phyloP scores from a whole-genome alignment of 2,888 invertebrate genomes.

The Cerastis leucographa region DNA sequence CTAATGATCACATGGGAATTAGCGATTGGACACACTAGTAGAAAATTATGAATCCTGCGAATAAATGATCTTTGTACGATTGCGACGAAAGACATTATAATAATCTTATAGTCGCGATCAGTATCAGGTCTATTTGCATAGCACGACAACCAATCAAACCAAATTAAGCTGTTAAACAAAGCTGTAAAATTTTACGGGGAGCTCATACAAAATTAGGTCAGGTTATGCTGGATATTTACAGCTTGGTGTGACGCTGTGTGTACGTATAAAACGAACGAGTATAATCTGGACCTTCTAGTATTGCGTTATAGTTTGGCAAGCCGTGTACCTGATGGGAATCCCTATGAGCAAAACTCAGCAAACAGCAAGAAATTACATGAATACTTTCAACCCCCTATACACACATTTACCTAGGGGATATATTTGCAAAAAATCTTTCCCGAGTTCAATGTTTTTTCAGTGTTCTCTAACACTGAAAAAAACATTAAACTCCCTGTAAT shows the following conservation, averaged over 20 bases:
- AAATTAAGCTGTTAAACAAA: too few species aligned
- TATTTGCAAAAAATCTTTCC: too few species aligned
- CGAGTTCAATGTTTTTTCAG: too few species aligned
- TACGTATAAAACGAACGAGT: background rate
- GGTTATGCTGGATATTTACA: too few species aligned
- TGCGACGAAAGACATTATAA: background rate
- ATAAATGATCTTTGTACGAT: constrained; percentile 3
- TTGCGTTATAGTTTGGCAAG: background rate
- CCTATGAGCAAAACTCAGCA: background rate
- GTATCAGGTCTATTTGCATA: constrained; percentile 6
- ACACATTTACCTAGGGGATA: too few species aligned
- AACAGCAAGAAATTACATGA: background rate
- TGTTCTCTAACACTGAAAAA: background rate
- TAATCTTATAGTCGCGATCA: background rate
- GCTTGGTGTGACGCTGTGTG: too few species aligned
- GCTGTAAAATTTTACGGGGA: too few species aligned
- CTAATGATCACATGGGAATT: constrained; percentile 14
- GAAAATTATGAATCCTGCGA: constrained; percentile 15
- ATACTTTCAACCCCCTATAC: too few species aligned
- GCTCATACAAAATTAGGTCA: too few species aligned
- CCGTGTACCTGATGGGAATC: background rate
- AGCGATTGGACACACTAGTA: constrained; percentile 31
- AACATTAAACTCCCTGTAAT: background rate
- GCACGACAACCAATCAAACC: too few species aligned
- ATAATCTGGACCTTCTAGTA: background rate